phyloP scores from a whole-genome alignment of 2,797 vertebrate genomes.

The Scolopax bukidnonensis region DNA sequence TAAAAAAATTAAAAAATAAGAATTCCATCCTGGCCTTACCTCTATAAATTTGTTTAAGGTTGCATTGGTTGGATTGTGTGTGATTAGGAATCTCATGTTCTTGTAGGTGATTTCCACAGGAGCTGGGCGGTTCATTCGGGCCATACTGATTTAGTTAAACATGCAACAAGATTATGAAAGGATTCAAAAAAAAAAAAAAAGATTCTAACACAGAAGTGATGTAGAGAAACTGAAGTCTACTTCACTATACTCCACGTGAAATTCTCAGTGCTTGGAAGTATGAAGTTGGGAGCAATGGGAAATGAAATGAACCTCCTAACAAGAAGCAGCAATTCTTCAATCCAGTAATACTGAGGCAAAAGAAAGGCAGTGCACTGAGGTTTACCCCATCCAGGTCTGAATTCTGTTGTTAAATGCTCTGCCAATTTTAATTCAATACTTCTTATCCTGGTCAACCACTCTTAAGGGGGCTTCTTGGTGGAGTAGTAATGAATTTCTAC shows the following conservation, averaged over 20 bases:
- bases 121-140: slow-evolving; percentile 99
- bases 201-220: slow-evolving; percentile 75
- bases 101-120: slow-evolving; percentile 99
- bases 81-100: slow-evolving; percentile 99
- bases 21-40: slow-evolving; percentile 81
- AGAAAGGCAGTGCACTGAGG: slow-evolving; percentile 93
- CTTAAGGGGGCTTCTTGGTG: slow-evolving; percentile 87
- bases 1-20: background rate
- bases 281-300: slow-evolving; percentile 75
- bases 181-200: slow-evolving; percentile 60
- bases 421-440: slow-evolving; percentile 86
- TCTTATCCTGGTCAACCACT: slow-evolving; percentile 80
- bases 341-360: slow-evolving; percentile 92
- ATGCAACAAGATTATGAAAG: slow-evolving; percentile 73
- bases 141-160: slow-evolving; percentile 86
- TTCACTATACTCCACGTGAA: slow-evolving; percentile 83
- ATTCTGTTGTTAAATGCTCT: slow-evolving; percentile 87
- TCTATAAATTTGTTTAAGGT: slow-evolving; percentile 99
- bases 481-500: slow-evolving; percentile 86
- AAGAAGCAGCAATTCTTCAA: slow-evolving; percentile 91
- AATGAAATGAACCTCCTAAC: slow-evolving; percentile 84
- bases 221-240: slow-evolving; percentile 78
- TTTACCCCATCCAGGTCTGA: slow-evolving; percentile 99
- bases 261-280: slow-evolving; percentile 83
- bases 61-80: slow-evolving; percentile 98